Conservation (phyloP, 1,140 invertebrate species). For the Sycophaga agraensis region DNA sequence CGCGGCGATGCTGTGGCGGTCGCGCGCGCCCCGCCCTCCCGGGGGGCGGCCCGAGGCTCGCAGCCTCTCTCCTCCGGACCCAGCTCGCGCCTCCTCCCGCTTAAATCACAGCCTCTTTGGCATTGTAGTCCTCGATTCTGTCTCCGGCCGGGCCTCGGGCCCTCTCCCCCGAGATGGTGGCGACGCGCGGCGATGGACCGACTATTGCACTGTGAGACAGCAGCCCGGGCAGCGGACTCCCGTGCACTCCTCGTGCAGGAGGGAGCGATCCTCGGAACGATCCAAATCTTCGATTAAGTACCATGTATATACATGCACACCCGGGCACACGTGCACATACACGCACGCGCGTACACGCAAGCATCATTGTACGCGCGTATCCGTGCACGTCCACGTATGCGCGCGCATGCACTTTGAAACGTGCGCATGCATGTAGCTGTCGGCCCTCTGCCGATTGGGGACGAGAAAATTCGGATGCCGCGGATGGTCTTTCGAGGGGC, state of each 20-base stretch:
- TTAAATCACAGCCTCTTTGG: slow-evolving; percentile 48
- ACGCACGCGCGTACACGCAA: not conserved
- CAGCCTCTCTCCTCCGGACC: no score
- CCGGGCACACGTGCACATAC: no score
- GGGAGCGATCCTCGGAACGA: slow-evolving; percentile 10
- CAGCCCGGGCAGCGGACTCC: no score
- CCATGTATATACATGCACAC: not conserved
- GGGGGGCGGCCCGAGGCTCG: no score
- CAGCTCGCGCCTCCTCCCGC: no score
- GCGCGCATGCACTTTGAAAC: no score
- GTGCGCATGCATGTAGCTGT: not conserved
- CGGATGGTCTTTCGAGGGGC: not conserved
- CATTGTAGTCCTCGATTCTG: no score
- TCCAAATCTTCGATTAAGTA: not conserved
- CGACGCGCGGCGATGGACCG: not conserved
- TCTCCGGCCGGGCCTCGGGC: slow-evolving; percentile 26
- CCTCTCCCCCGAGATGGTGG: not conserved
- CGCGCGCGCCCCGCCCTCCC: no score
- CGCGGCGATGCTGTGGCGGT: no score
- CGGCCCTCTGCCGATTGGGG: not conserved
- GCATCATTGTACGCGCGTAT: no score
- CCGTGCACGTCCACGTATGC: not conserved
- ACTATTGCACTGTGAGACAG: not conserved
- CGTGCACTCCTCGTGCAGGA: no score
- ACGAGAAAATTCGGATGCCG: slow-evolving; percentile 16